Evolutionary conservation across 2,888 invertebrate genomes (phyloP), one percentile per base, ranked within the genome.

Genomic region (Aelia acuminata): DNA sequence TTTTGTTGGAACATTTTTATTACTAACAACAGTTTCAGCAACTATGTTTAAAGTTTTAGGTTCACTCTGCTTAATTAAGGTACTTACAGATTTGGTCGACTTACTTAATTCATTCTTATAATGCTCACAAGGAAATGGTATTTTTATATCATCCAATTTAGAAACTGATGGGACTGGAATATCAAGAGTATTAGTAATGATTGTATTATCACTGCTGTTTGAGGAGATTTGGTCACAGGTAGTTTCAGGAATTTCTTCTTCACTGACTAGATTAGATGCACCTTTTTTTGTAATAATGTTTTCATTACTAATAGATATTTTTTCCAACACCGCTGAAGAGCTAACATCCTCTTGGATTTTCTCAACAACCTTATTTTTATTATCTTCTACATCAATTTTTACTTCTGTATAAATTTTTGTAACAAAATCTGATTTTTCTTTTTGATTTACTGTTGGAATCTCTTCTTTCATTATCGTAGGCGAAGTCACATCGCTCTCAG

Each of bases 51-150:
- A 26, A 53, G 26, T 43, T 35, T 47, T 43, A 10, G 80, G 3
- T 80, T 80, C 43, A 80, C 63, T 70, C 18, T 31, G 63, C 63
- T 35, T 47, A 18, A 80, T 47, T 47, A n/a, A 0, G 11, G 22
- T 80, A 13, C 4, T 80, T 4, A 43, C 47, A 80, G 43, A 80
- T 80, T 43, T 39, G 4, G 8, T 15, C 1, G 10, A 39, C 3
- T 43, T 43, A 80, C 22, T 85, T 7, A 70, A 70, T 85, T 50
- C 26, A 22, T 53, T 85, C 49, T 85, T n/a, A 50, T 15, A 35
- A n/a, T 85, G 31, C 26, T 13, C 49, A 50, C 50, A 22, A 35
- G 22, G 43, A 80, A 80, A 43, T 13, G 80, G 80, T n/a, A 80
- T 80, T 80, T 13, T n/a, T 80, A n/a, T 22, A n/a, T 80, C n/a